Evolutionary conservation across 2,113 vertebrate species (phyloP), one percentile per base, ranked within the genome.

Genomic region (Sinocyclocheilus anophthalmus): DNA sequence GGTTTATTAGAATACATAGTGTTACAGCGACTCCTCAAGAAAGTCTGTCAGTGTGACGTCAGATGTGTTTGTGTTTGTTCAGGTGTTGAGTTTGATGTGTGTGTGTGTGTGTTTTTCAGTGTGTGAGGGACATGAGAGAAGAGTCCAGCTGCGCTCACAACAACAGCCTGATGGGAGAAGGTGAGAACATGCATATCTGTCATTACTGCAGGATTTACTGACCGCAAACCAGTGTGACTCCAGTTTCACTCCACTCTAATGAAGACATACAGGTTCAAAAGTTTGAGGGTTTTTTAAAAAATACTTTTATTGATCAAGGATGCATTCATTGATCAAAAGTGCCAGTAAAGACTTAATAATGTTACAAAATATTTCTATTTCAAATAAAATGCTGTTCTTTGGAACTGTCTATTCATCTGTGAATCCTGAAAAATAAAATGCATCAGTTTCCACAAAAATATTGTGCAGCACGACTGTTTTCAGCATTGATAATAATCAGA

Each of bases 141-240:
- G 93, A 91, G 85, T 93, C 92, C 88, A 92, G 87, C 79, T 89
- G 90, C 89, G 85, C 81, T 91, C 91, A 90, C 90, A 82, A 92
- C 91, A 92, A 80, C 87, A 93, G 88, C 89, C 92, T 91, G 85
- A 95, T 95, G 95, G 94, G 94, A 93, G 95, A 96, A 95, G 95
- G 95, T 96, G 93, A 93, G 91, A 65, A 48, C 30, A 12, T 26
- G 11, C 20, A 59, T 9, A 26, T 39, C 20, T 39, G 57, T 37
- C 3, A 9, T 5, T 24, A 48, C 53, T 16, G 53, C 50, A 16
- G 48, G 48, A 50, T 67, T 67, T 30, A 67, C 20, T 50, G 20
- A 5, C 24, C 24, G 22, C 14, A 48, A 33, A 65, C 3, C n/a
- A 18, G 48, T 30, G 63, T 20, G 18, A 48, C 5, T 4, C 42